These are phyloP conservation scores for Nomia melanderi DNA, from an alignment of 1,140 invertebrate species.

Conservation along the genomic window DNA sequence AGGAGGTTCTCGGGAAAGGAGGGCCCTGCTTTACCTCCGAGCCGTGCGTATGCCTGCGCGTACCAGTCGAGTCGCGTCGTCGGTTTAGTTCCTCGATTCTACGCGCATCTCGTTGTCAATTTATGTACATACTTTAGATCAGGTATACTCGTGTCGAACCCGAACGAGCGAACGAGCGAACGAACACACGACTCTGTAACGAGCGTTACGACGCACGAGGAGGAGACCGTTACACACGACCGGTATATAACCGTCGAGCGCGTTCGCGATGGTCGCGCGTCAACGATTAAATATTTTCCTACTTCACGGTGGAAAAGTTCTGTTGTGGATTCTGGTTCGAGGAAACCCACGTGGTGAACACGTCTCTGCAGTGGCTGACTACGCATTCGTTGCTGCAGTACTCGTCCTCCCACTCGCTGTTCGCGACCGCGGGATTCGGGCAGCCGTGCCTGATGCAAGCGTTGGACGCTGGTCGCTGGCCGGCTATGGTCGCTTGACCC, in stretches of 20 bases:
- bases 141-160: constrained; percentile 42
- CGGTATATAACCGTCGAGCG: constrained; percentile 35
- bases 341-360: constrained; percentile 94
- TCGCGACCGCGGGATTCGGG: constrained; percentile 93
- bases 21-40: no score
- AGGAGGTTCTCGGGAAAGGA: no score
- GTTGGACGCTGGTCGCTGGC: constrained; percentile 81
- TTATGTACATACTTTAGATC: constrained; percentile 62
- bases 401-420: constrained; percentile 97
- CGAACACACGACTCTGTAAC: no score
- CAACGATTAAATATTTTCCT: constrained; percentile 61
- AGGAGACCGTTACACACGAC: no score
- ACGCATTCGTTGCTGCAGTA: constrained; percentile 99
- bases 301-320: constrained; percentile 84
- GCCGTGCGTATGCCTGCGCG: not conserved
- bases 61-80: not conserved
- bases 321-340: constrained; percentile 88
- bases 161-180: constrained; percentile 23
- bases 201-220: no score
- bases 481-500: constrained; percentile 78
- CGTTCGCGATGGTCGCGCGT: constrained; percentile 16
- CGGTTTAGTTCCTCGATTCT: constrained; percentile 22
- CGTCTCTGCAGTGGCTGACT: constrained; percentile 96
- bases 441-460: constrained; percentile 95
- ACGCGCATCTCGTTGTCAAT: constrained; percentile 38